A percentile compares a stretch with the other conserved stretches of the same genome.
Evolutionary conservation across 2,113 vertebrate species (phyloP).

Genomic region (Pseudonaja textilis): DNA sequence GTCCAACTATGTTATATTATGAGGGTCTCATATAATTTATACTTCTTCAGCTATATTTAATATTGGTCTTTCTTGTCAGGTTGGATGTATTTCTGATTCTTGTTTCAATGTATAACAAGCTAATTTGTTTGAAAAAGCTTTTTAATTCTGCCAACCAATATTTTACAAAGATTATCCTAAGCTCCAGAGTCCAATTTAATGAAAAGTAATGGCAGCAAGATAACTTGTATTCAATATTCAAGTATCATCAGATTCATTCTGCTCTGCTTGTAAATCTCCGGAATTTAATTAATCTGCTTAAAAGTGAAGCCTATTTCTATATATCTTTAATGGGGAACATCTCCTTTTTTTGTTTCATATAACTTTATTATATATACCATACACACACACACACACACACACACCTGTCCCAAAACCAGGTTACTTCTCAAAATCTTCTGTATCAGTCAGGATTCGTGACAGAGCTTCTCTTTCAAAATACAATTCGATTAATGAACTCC

Average conservation of each 20-base stretch:
- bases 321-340: neutral
- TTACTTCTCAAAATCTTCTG: neutral
- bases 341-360: neutral
- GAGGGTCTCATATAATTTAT: neutral
- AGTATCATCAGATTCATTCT: neutral
- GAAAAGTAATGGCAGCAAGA: neutral
- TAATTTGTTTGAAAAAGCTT: neutral
- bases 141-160: neutral
- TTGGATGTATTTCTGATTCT: neutral
- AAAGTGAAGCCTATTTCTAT: neutral
- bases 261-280: neutral
- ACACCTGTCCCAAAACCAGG: neutral
- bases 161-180: neutral
- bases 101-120: neutral
- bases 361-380: too few relatives aligned
- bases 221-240: neutral
- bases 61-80: neutral
- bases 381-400: too few relatives aligned
- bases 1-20: neutral
- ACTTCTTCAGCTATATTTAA: neutral
- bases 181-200: neutral
- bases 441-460: neutral
- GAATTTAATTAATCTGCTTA: neutral
- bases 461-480: neutral
- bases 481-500: neutral